phyloP scores from a whole-genome alignment of 2,888 invertebrate genomes.

The Drosophila buzzatii region DNA sequence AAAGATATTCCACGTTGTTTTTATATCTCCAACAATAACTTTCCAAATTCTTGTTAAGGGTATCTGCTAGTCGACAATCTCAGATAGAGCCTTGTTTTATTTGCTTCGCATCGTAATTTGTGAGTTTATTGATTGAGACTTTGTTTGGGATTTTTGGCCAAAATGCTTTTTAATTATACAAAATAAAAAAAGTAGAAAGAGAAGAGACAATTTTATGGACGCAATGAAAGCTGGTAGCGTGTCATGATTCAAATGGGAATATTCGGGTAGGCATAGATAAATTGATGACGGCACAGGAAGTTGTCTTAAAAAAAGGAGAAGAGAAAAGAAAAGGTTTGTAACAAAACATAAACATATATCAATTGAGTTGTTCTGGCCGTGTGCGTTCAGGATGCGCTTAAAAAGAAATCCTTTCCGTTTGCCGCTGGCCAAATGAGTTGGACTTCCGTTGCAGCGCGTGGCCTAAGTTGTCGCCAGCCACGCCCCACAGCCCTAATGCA shows the following conservation, averaged over 20 bases:
- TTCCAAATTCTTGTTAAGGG: not conserved
- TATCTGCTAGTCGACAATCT: not conserved
- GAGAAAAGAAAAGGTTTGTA: not conserved
- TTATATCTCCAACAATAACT: not conserved
- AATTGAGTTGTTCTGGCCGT: slow-evolving; percentile 69
- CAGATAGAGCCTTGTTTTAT: slow-evolving; percentile 11
- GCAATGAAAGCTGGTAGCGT: slow-evolving; percentile 49
- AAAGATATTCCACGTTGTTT: not conserved
- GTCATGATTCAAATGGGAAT: slow-evolving; percentile 49
- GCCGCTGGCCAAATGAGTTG: slow-evolving; percentile 76
- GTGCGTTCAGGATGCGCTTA: slow-evolving; percentile 77
- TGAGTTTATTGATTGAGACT: slow-evolving; percentile 52
- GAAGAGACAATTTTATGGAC: slow-evolving; percentile 39
- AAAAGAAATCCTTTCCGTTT: slow-evolving; percentile 79
- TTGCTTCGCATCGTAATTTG: slow-evolving; percentile 50
- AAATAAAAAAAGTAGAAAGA: slow-evolving; percentile 21
- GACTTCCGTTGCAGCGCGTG: slow-evolving; percentile 78
- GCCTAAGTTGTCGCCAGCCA: slow-evolving; percentile 43
- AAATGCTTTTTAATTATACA: slow-evolving; percentile 60
- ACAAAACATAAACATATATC: slow-evolving; percentile 48
- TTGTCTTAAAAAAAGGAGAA: slow-evolving; percentile 44
- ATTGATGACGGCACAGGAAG: slow-evolving; percentile 63
- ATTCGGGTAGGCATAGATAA: slow-evolving; percentile 28
- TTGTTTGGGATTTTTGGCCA: slow-evolving; percentile 34
- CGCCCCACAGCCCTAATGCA: slow-evolving; percentile 67